Evolutionary conservation across 2,888 invertebrate genomes (phyloP), one percentile per base, ranked within the genome.

Genomic region (Andrena trimmerana): DNA sequence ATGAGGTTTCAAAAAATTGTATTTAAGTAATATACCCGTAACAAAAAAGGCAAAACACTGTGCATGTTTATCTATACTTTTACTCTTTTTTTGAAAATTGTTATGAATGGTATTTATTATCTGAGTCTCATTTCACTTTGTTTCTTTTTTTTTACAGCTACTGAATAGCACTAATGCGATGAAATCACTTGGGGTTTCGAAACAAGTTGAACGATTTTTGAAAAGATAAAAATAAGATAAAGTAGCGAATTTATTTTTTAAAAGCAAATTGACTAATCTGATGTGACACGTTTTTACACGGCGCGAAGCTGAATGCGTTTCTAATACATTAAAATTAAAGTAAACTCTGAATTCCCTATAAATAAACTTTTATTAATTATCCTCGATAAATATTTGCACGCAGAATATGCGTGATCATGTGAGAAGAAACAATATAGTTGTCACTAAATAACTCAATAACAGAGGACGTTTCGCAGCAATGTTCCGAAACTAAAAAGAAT

Each of bases 301-400:
- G 0, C 54, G 52, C 60, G 50, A 13, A 59, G 20, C 42, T 60
- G 50, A 59, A 60, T 31, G 59, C n/a, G 24, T 60, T 31, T 59
- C 3, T 16, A 13, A 10, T 50, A 16, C 13, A 16, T 2, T 42
- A 50, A 20, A 80, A 80, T 80, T 27, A 67, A 78, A 66, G 10
- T 33, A 65, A 57, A 36, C 29, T 29, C 52, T 13, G 0, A 10
- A 57, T 69, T 27, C 48, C 31, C 50, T 70, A 54, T 42, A 54
- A 71, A 71, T 80, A 71, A 79, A 65, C 13, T 10, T 70, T 80
- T 50, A 71, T 62, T 67, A 52, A 48, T 20, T 2, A 8, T 16
- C 8, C 33, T 50, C 16, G 29, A 66, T 33, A 62, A 42, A 71
- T 50, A 62, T 33, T 60, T 52, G n/a, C 33, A 76, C 29, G 27